Evolutionary conservation across 2,888 invertebrate genomes (phyloP), one percentile per base, ranked within the genome.

Genomic region (Drosophila birchii): DNA sequence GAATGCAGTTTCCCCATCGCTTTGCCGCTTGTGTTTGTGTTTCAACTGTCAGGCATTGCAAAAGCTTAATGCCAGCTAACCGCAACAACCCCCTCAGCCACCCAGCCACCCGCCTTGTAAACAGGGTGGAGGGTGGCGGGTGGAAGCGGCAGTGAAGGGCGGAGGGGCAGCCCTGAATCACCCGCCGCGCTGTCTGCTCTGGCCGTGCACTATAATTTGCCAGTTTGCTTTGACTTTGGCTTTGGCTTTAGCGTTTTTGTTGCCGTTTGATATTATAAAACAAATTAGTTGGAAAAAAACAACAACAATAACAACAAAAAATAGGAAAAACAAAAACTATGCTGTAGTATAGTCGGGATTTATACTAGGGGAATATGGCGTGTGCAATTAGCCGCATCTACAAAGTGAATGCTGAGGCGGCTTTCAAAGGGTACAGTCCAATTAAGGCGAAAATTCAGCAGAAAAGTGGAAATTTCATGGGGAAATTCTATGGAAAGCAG

Each of bases 221-320:
- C 76, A 60, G 70, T 76, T 79, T 76, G 86, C 77, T 78, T 80
- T 47, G 58, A 76, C 76, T 71, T 77, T 75, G 47, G 74, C 76
- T 63, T 63, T 59, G 62, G 63, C 51, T 49, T 49, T 43, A 55
- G 43, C 58, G 60, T 67, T 71, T 49, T 64, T 60, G 44, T 43
- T 61, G 55, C 75, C 78, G 77, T 75, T 80, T 79, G 80, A 77
- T 84, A 86, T 86, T 85, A 85, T 80, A 86, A 81, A 85, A 85
- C 86, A 86, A 85, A 85, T 86, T 85, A 86, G 86, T 80, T 78
- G 71, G 80, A 79, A 86, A 77, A 79, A 79, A 75, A 73, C 2
- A 44, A 3, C 1, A 47, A 29, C n/a, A 49, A 32, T 5, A n/a
- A 32, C n/a, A 47, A 29, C 7, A 2, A 18, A 18, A 43, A 12